These are phyloP conservation scores for Coregonus suidteri DNA, from an alignment of 2,797 vertebrate genomes.

Conservation along the genomic window DNA sequence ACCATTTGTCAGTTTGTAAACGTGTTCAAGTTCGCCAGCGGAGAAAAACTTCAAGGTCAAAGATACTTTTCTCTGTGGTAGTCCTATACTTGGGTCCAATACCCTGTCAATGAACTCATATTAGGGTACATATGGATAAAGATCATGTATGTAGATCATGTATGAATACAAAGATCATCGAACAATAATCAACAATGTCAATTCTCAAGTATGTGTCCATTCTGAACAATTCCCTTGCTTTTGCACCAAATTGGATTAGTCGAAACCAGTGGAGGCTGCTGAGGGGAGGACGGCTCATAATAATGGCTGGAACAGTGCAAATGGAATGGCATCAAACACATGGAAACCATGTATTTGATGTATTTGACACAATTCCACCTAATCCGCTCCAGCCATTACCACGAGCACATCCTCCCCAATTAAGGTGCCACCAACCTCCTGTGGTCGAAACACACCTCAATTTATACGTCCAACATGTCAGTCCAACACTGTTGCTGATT, in stretches of 20 bases:
- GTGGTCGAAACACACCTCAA: conserved; percentile 2
- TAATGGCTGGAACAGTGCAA: no score
- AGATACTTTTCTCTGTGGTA: conserved; percentile 1
- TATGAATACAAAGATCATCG: conserved; percentile 4
- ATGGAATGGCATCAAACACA: no score
- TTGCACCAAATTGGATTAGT: conserved; percentile 10
- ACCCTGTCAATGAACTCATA: conserved; percentile 8
- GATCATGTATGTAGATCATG: conserved; percentile 2
- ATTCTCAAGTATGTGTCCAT: neutral
- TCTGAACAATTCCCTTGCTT: conserved; percentile 9
- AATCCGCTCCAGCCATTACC: no score
- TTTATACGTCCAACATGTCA: neutral
- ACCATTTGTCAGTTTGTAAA: conserved; percentile 28
- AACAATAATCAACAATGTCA: conserved; percentile 2
- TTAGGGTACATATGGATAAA: neutral
- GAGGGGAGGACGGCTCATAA: no score
- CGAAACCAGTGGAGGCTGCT: neutral
- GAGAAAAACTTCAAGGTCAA: conserved; percentile 24
- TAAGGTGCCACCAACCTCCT: no score
- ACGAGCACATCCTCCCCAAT: no score
- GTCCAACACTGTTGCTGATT: neutral
- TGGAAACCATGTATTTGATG: no score
- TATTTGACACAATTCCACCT: no score
- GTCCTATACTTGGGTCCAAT: conserved; percentile 17
- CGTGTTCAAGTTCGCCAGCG: conserved; percentile 25